These are phyloP conservation scores for Falco punctatus DNA, from an alignment of 2,113 vertebrate genomes.

Conservation along the genomic window DNA sequence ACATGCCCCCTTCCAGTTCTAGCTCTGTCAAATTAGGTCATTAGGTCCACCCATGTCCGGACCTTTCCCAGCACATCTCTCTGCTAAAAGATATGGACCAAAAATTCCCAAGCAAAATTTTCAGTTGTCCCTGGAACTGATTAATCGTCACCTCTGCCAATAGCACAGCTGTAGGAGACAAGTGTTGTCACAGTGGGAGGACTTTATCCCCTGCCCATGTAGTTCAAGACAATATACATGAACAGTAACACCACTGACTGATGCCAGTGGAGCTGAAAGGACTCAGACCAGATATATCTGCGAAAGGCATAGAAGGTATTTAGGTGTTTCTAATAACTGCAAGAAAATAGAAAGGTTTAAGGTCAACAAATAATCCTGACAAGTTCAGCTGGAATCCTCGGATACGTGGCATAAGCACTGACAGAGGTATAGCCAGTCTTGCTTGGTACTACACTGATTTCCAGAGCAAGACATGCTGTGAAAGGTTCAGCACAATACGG, in stretches of 20 bases:
- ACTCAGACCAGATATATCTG: not conserved
- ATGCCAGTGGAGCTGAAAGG: not conserved
- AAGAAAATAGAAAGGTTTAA: not conserved
- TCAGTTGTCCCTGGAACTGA: not conserved
- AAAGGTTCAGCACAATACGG: rapidly evolving
- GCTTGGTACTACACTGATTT: not conserved
- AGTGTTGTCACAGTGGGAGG: not conserved
- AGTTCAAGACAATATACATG: not conserved
- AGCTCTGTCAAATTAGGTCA: not conserved
- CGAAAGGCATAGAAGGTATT: not conserved
- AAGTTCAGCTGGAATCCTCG: not conserved
- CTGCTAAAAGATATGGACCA: not conserved
- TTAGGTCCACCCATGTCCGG: not conserved
- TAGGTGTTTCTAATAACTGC: not conserved
- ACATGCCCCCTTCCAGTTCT: not conserved
- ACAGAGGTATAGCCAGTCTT: not conserved
- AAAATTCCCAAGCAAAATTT: not conserved
- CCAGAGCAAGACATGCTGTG: not conserved
- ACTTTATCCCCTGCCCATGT: not conserved
- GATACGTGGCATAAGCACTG: not conserved
- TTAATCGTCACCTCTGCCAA: not conserved
- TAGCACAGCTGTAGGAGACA: not conserved
- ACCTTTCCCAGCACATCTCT: not conserved
- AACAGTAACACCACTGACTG: not conserved
- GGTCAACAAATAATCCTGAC: not conserved